Base-by-base conservation (phyloP, 2,888 invertebrate genomes). In the Caenorhabditis zanzibari region DNA sequence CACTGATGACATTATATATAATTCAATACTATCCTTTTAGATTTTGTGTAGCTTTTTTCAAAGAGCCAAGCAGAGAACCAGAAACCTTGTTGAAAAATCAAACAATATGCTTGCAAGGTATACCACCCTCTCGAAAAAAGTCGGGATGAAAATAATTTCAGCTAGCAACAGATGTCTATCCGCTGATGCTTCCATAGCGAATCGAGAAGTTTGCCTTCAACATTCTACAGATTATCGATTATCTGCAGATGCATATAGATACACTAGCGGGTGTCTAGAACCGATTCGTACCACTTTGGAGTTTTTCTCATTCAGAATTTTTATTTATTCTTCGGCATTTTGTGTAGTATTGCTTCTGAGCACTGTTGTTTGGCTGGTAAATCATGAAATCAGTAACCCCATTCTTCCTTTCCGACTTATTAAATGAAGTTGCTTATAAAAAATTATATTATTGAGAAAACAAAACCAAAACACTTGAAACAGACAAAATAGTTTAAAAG, bases 31-130 rank as follows among this genome's bases (percentile, higher is more conserved):
- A 32, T 32, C n/a, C n/a, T 47, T 79, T 38, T 47, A 76, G 80
- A 12, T 84, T 75, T 22, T 85, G 81, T 66, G 73, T 75, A 6
- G 74, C 84, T 14, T 84, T 84, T 52, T 81, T 84, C 68, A 75
- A 66, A 19, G 54, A 69, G 14, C 64, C 76, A 2, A 64, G 47
- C 7, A 28, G 52, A 7, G 6, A 79, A 2, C 52, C 79, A 52
- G 41, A 58, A 6, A 73, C 49, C 16, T 52, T 73, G 9, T 0
- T 56, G 22, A 63, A 49, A 35, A 74, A 81, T 58, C 84, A 84
- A 76, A 81, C 74, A 1, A 75, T 84, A 44, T 85, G 82, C 44
- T 59, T 81, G 12, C 64, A 75, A 73, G 80, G 83, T 80, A 24
- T 44, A 14, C 24, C 26, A 28, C n/a, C 2, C 26, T 35, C 1